These are phyloP conservation scores for Carollia perspicillata DNA, from an alignment of 2,113 vertebrate genomes.

Conservation along the genomic window DNA sequence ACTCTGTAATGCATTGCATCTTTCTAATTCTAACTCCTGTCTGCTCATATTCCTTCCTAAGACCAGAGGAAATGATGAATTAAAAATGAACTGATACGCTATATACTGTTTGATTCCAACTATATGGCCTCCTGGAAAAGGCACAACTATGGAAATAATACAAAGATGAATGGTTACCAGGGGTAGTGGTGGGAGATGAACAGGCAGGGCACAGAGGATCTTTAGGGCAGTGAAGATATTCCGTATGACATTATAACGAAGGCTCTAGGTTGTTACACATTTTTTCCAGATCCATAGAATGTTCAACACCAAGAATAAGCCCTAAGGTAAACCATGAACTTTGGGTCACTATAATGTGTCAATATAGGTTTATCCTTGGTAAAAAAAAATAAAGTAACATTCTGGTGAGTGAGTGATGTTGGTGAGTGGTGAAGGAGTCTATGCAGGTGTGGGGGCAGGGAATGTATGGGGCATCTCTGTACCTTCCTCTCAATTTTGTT, in stretches of 20 bases:
- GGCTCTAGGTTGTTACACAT: not conserved
- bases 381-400: not conserved
- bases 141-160: not conserved
- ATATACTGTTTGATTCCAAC: not conserved
- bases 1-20: not conserved
- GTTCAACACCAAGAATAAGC: not conserved
- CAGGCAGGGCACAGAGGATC: not conserved
- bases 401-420: too few species aligned
- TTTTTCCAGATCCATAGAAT: not conserved
- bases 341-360: not conserved
- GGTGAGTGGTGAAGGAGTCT: not conserved
- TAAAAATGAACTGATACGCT: not conserved
- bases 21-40: not conserved
- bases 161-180: not conserved
- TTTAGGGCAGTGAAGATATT: not conserved
- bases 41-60: not conserved
- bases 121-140: not conserved
- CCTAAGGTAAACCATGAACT: not conserved
- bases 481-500: not conserved
- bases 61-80: not conserved
- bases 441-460: not conserved
- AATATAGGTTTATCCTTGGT: not conserved
- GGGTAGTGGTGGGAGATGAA: not conserved
- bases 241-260: not conserved
- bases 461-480: not conserved